Evolutionary conservation across 1,140 invertebrate species (phyloP).

Genomic region (Drosophila teissieri): DNA sequence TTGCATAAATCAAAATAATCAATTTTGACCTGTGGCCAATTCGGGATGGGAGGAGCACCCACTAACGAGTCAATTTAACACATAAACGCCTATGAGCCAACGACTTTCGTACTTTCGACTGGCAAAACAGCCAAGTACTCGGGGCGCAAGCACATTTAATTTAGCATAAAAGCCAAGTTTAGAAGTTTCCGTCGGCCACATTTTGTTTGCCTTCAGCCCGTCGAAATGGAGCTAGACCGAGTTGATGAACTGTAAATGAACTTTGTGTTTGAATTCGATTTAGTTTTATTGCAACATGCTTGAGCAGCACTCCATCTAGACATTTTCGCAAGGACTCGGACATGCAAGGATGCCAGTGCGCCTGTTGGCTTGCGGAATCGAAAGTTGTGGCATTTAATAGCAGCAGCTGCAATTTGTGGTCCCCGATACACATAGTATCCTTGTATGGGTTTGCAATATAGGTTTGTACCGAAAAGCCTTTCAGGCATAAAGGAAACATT

Average conservation of each 20-base stretch:
- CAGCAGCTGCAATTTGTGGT: conserved; percentile 42
- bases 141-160: conserved; percentile 54
- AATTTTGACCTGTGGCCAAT: conserved; percentile 3
- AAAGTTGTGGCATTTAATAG: conserved; percentile 39
- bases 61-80: conserved; percentile 61
- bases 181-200: conserved; percentile 34
- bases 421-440: conserved; percentile 33
- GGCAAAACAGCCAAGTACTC: conserved; percentile 14
- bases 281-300: conserved; percentile 69
- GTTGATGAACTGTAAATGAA: conserved; percentile 79
- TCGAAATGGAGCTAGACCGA: conserved; percentile 24
- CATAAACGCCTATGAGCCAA: conserved; percentile 23
- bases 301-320: conserved; percentile 52
- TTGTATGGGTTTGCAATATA: conserved; percentile 28
- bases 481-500: background rate
- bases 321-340: conserved; percentile 17
- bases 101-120: conserved; percentile 6
- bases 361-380: background rate
- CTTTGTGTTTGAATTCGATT: conserved; percentile 77
- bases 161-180: conserved; percentile 69
- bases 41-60: background rate
- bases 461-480: background rate
- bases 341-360: conserved; percentile 5
- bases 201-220: conserved; percentile 46
- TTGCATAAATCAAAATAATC: conserved; percentile 20